Conservation (phyloP, 2,888 invertebrate species). For the Chloroclysta siterata region DNA sequence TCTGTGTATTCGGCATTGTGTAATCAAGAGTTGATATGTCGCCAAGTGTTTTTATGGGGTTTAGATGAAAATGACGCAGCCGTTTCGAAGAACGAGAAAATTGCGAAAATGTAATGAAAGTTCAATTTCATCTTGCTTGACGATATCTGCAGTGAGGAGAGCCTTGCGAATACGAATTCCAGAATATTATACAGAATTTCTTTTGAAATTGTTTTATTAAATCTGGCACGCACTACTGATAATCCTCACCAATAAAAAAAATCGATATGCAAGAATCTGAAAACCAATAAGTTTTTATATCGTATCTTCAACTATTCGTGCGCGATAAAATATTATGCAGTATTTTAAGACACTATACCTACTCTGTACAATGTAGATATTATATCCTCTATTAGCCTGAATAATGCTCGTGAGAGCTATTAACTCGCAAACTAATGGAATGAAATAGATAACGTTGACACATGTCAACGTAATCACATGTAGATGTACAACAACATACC, state of each 20-base stretch:
- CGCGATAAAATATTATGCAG: neutral
- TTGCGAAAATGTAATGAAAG: constrained; percentile 27
- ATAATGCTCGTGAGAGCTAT: constrained; percentile 5
- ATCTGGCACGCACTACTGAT: neutral
- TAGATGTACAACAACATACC: constrained; percentile 5
- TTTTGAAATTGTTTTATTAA: constrained; percentile 3
- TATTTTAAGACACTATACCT: neutral
- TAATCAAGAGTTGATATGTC: constrained; percentile 33
- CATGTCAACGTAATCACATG: constrained; percentile 10
- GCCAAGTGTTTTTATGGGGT: constrained; percentile 30
- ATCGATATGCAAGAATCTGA: too few relatives aligned
- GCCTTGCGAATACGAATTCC: constrained; percentile 1
- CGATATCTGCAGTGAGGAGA: constrained; percentile 7
- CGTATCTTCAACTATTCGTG: neutral
- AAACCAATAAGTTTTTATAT: too few relatives aligned
- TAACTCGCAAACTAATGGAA: constrained; percentile 39
- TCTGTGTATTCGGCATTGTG: constrained; percentile 23
- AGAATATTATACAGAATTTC: neutral
- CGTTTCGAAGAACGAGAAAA: constrained; percentile 27
- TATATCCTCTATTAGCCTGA: too few relatives aligned
- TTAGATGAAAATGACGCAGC: constrained; percentile 38
- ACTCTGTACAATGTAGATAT: too few relatives aligned
- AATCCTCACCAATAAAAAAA: too few relatives aligned
- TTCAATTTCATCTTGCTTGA: constrained; percentile 21
- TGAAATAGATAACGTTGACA: constrained; percentile 33